Evolutionary conservation across 2,888 invertebrate species (phyloP), one percentile per base, ranked within the genome.

Genomic region (Marronus borbonicus): DNA sequence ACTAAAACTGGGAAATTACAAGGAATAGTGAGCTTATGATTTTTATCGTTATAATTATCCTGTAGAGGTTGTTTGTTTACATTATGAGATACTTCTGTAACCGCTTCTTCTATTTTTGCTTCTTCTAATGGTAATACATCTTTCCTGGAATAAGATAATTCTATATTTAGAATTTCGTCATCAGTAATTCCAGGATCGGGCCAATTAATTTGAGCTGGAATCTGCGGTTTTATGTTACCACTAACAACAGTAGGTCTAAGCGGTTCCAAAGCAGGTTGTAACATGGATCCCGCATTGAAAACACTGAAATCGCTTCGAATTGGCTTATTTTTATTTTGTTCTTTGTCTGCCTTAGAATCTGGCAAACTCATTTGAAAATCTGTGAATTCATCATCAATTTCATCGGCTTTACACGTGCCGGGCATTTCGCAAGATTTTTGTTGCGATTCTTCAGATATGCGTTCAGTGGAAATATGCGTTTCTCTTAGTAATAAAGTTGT

Each of bases 101-200:
- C 44, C 12, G 10, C 60, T 60, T 60, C 28, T 60, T 60, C 12
- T 20, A 12, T 28, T 17, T 60, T 60, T 12, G 36, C 14, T 2
- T 60, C 72, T 39, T 39, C 24, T 24, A 60, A 72, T 12, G 39
- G 7, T 60, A 60, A 24, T 5, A 44, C 31, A n/a, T 70, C 50
- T 17, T 77, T 77, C 50, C 50, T 58, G 36, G 76, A 78, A 64
- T 85, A 87, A 76, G 80, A 84, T 79, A 85, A 82, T 77, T 89
- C 88, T 65, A 89, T 85, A 52, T 85, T 83, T 64, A 81, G 84
- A 52, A 89, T 83, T 74, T 89, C 88, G 39, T 87, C 88, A 8
- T 88, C 88, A 3, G 86, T 85, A 36, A 89, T 84, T 28, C 92
- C 92, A 14, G 92, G 92, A 84, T 92, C 91, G 3, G 92, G 92